Conservation (phyloP, 2,797 vertebrate species). For the Crenuchus spilurus region DNA sequence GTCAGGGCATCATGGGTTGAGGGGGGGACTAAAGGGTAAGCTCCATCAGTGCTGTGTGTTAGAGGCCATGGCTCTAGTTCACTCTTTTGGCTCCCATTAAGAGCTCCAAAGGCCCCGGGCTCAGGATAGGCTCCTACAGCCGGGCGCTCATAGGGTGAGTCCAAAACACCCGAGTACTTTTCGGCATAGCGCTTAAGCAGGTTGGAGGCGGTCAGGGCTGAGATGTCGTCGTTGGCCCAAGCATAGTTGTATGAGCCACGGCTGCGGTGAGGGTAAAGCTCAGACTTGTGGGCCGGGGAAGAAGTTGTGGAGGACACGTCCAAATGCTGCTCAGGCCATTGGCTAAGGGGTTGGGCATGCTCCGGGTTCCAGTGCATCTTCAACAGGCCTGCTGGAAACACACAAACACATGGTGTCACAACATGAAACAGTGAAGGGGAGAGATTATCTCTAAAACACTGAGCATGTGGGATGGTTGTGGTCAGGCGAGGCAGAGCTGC, state of each 20-base stretch:
- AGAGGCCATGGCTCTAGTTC: conserved; percentile 91
- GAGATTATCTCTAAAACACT: not conserved
- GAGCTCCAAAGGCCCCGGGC: conserved; percentile 79
- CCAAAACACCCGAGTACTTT: conserved; percentile 93
- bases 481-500: not conserved
- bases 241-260: conserved; percentile 91
- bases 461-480: not conserved
- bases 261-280: conserved; percentile 81
- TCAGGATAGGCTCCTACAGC: conserved; percentile 83
- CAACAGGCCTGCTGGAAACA: conserved; percentile 81
- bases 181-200: conserved; percentile 96
- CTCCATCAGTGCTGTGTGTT: conserved; percentile 79
- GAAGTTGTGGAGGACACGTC: conserved; percentile 97
- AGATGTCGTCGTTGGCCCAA: conserved; percentile 98
- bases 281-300: conserved; percentile 93
- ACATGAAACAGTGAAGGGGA: not conserved
- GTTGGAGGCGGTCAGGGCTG: conserved; percentile 95
- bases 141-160: conserved; percentile 89
- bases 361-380: conserved; percentile 99
- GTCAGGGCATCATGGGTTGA: conserved; percentile 85
- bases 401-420: conserved; percentile 14
- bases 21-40: conserved; percentile 84
- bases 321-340: conserved; percentile 99
- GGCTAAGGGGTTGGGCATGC: conserved; percentile 98
- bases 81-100: conserved; percentile 80